These are phyloP conservation scores for Argyrosomus japonicus DNA, from an alignment of 2,113 vertebrate genomes.

Conservation along the genomic window DNA sequence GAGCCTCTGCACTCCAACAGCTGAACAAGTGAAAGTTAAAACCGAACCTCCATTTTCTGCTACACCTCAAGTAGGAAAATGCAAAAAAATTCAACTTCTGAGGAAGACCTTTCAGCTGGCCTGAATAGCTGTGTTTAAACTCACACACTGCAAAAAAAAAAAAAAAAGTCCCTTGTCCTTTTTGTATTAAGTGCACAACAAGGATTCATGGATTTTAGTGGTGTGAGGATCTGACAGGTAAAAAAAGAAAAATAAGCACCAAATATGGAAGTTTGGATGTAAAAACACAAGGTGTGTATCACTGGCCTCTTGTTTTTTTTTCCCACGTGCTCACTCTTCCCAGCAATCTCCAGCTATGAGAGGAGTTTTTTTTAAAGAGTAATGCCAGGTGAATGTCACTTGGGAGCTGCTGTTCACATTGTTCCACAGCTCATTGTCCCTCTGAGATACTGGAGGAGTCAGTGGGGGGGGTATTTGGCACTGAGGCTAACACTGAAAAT, in stretches of 20 bases:
- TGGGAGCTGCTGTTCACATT: constrained; percentile 29
- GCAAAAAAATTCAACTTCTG: constrained; percentile 21
- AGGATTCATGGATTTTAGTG: constrained; percentile 69
- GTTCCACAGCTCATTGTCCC: constrained; percentile 41
- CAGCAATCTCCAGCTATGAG: constrained; percentile 32
- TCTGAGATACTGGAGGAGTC: constrained; percentile 26
- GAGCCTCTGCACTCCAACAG: constrained; percentile 39
- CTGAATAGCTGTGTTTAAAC: constrained; percentile 47
- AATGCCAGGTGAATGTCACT: constrained; percentile 26
- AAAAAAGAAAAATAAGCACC: constrained; percentile 63
- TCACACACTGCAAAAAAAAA: constrained; percentile 39
- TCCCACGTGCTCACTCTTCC: constrained; percentile 25
- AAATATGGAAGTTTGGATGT: constrained; percentile 53
- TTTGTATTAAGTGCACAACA: constrained; percentile 72
- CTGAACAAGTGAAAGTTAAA: constrained; percentile 48
- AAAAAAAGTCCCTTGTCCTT: constrained; percentile 39
- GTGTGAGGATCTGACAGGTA: constrained; percentile 65
- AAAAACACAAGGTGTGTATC: constrained; percentile 47
- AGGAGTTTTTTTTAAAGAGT: constrained; percentile 24
- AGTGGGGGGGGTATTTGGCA: constrained; percentile 31
- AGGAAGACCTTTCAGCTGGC: constrained; percentile 37
- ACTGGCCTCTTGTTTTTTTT: constrained; percentile 66
- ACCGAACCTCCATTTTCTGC: constrained; percentile 26
- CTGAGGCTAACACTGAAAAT: constrained; percentile 92
- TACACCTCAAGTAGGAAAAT: constrained; percentile 42